Evolutionary conservation across 2,888 invertebrate species (phyloP), one percentile per base, ranked within the genome.

Genomic region (Phorcus lineatus): DNA sequence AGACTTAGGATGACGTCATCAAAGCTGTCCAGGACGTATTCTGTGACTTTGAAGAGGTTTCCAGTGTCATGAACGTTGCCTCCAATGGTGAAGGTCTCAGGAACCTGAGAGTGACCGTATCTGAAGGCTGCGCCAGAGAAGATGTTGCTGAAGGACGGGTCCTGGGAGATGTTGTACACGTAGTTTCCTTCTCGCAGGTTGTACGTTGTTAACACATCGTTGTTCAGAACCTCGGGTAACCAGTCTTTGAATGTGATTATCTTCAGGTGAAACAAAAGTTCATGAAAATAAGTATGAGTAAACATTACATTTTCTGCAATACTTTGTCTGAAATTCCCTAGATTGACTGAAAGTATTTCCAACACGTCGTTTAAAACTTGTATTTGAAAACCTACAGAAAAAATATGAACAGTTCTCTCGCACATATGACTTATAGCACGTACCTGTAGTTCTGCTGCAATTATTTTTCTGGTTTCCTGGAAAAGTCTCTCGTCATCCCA

Each of bases 111-210:
- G 40, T 82, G 82, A 16, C 82, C 82, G 24, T 80, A 82, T 2
- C 82, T 53, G 74, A 80, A 82, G n/a, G 80, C 77, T 2, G 82
- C 82, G 0, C 78, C 78, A 4, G 80, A 78, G 76, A 82, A 82
- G 19, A 62, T 62, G 76, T 82, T 80, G 54, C 75, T 16, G 22
- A 82, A 22, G 53, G 67, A 54, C 22, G 82, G 78, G 66, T 82
- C 36, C 19, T 80, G 19, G 22, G 22, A 28, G 19, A 54, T 47
- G 62, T 82, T 47, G 79, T 82, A 82, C 31, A 13, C 9, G 82
- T 78, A 82, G 80, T 66, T 67, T 19, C 74, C 80, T 6, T 24
- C 28, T 13, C 57, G 13, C 40, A 82, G 66, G 1, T 16, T 36
- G 66, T 75, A 82, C 31, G 19, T 40, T n/a, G 7, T 36, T 16